These are phyloP conservation scores for Phalacrocorax brasilianus DNA, from an alignment of 2,113 vertebrate genomes.

Conservation along the genomic window DNA sequence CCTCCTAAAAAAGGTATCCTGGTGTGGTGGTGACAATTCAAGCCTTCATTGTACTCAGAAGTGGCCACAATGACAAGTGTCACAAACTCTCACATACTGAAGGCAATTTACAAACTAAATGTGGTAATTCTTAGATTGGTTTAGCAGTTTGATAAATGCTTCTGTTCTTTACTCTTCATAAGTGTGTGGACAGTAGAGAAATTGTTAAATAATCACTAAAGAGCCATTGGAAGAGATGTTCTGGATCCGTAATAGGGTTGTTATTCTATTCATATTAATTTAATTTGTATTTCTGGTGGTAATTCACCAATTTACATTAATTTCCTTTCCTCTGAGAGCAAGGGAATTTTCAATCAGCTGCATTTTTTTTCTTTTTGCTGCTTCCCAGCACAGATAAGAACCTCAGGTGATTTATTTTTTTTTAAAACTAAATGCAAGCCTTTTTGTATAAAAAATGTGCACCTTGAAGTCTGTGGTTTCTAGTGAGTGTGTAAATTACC, in stretches of 20 bases:
- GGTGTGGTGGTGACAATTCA: not conserved
- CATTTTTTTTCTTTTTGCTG: not conserved
- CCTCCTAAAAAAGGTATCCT: not conserved
- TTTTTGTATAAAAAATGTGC: not conserved
- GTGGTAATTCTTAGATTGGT: not conserved
- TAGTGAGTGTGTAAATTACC: not conserved
- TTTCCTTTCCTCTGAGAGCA: not conserved
- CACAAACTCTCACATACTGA: not conserved
- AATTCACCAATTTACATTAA: not conserved
- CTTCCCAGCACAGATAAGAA: not conserved
- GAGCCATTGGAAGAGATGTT: not conserved
- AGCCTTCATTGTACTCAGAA: not conserved
- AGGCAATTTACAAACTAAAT: not conserved
- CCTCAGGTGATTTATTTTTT: not conserved
- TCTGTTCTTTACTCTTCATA: not conserved
- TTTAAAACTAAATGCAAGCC: not conserved
- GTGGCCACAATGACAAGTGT: not conserved
- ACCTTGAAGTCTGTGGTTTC: not conserved
- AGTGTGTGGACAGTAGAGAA: not conserved
- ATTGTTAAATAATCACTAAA: not conserved
- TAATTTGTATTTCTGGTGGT: not conserved
- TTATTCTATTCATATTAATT: not conserved
- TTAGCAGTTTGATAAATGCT: not conserved
- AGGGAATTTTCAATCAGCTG: not conserved
- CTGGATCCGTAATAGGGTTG: not conserved